A percentile compares a stretch with the other conserved stretches of the same genome.
These are phyloP conservation scores for Amphiprion clarkii DNA, from an alignment of 2,797 vertebrate genomes.

Conservation along the genomic window DNA sequence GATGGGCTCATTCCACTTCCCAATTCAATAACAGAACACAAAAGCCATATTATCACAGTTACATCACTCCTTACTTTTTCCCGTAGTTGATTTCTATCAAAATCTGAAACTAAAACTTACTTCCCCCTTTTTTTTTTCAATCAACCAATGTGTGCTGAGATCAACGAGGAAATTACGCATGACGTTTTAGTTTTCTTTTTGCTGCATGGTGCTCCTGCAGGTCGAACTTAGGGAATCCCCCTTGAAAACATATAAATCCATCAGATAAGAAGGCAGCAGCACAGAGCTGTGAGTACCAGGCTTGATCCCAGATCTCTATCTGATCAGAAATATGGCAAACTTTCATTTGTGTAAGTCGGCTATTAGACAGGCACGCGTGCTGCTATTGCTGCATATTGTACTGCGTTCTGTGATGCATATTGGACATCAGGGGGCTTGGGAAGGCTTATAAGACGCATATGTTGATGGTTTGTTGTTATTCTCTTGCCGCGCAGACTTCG, in stretches of 20 bases:
- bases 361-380: not conserved
- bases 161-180: slow-evolving; percentile 49
- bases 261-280: not conserved
- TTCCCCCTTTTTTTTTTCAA: not conserved
- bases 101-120: not conserved
- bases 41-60: not conserved
- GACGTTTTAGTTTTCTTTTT: slow-evolving; percentile 52
- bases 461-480: not conserved
- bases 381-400: not conserved
- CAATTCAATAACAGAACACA: not conserved
- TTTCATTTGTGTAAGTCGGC: slow-evolving; percentile 66
- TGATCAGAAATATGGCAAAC: slow-evolving; percentile 53
- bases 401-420: not conserved
- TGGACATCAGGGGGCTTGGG: not conserved
- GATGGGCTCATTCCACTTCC: not conserved
- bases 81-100: slow-evolving; percentile 12
- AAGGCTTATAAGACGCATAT: not conserved
- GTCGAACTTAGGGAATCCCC: slow-evolving; percentile 34
- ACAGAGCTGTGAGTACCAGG: slow-evolving; percentile 11
- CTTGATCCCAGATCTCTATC: slow-evolving; percentile 5
- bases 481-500: slow-evolving; percentile 50
- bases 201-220: not conserved
- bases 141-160: no score
- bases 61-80: not conserved
- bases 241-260: slow-evolving; percentile 39